Evolutionary conservation across 2,113 vertebrate genomes (phyloP), one percentile per base, ranked within the genome.

Genomic region (Seriola quinqueradiata): DNA sequence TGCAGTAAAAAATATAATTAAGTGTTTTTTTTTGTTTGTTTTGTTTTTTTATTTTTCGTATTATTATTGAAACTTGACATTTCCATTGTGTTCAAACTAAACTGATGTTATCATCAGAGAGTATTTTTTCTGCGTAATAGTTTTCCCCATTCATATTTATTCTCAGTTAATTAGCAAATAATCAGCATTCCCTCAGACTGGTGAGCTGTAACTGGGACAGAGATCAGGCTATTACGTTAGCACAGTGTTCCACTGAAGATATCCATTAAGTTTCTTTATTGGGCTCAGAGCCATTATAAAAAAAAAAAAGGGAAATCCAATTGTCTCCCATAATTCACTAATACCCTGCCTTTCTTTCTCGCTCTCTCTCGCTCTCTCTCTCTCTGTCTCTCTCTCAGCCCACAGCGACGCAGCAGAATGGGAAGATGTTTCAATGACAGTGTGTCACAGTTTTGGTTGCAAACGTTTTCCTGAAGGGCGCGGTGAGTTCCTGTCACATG

Each of bases 201-300:
- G 8, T 71, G 78, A 82, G 86, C 81, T 82, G 78, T 74, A 84
- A 77, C 44, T 55, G 67, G 79, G 84, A 87, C 75, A 65, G 58
- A 77, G 75, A 72, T 74, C 78, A 82, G 64, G 23, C 68, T 44
- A 44, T 84, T 84, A 84, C 83, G 83, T 81, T 77, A 79, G 77
- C 80, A 63, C 54, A 57, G 70, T 23, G 48, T 78, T 72, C 77
- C 81, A 54, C 75, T 21, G 70, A 79, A 83, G 46, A 70, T 81
- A 75, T 79, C 84, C 82, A 85, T 91, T 83, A 85, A 58, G 46
- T 63, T 83, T 23, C 64, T 87, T 87, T 85, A 87, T 81, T 78
- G 81, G 64, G 23, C 12, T 85, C 75, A 44, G 82, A 59, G 32
- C 65, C 64, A 81, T 83, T 75, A 78, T 74, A 19, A 77, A 81